A percentile compares a stretch with the other conserved stretches of the same genome.
Evolutionary conservation across 2,113 vertebrate species (phyloP).

Genomic region (Porphyrio hochstetteri): DNA sequence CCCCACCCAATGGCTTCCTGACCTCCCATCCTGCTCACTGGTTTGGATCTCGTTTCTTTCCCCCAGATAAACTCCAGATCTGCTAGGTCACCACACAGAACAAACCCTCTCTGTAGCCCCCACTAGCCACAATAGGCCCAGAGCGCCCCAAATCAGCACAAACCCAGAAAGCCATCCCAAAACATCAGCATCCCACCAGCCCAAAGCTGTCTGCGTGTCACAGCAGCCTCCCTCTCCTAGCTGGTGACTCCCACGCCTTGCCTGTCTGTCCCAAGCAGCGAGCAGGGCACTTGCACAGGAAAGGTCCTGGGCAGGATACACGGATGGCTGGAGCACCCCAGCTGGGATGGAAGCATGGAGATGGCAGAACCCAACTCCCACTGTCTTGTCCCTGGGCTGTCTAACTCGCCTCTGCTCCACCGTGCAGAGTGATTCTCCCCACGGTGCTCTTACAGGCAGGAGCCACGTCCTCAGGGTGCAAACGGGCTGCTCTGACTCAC

Average conservation of each 20-base stretch:
- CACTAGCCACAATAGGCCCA: neutral
- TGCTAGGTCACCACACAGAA: neutral
- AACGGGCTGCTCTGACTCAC: neutral
- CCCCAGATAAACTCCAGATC: fast-evolving
- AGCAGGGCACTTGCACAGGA: fast-evolving
- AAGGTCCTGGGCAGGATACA: neutral
- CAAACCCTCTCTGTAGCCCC: neutral
- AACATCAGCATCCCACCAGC: neutral
- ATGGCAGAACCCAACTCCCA: neutral
- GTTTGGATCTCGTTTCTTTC: neutral
- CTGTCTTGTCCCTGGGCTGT: neutral
- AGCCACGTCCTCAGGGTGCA: neutral
- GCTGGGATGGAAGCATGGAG: neutral
- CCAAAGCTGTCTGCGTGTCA: fast-evolving
- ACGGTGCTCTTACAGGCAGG: neutral
- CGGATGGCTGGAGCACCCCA: neutral
- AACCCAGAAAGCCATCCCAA: neutral
- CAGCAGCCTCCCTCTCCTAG: neutral
- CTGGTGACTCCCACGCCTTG: neutral
- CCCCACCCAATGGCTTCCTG: neutral
- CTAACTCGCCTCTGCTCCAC: neutral
- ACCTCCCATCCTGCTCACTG: neutral
- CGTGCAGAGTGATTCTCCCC: neutral
- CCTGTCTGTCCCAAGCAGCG: neutral
- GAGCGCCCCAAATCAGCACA: neutral